Evolutionary conservation across 2,797 vertebrate species (phyloP), one percentile per base, ranked within the genome.

Genomic region (Chaenodraco wilsoni): DNA sequence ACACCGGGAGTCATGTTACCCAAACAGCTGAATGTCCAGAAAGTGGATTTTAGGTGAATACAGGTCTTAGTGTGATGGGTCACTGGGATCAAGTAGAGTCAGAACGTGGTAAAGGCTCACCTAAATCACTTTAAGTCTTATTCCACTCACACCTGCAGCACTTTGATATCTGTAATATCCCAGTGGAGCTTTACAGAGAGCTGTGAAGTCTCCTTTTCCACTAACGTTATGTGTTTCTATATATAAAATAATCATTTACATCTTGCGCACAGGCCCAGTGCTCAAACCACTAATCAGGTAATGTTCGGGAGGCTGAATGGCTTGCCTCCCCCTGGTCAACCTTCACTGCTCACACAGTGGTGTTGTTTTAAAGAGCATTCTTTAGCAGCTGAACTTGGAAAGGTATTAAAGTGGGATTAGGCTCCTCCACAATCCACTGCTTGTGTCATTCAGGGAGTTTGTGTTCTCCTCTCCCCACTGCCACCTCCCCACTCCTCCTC

Each of bases 401-500:
- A 96, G 95, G 96, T 96, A 97, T 97, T 97, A 97, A 97, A 97
- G 96, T 95, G 94, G 96, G 96, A 97, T 97, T 97, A 97, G 96
- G 93, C 92, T 95, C 94, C 94, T 96, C 94, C 94, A 96, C 96
- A 96, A 96, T 96, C 95, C 94, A 87, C 92, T 93, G 95, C 95
- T 96, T 96, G 96, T 96, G 95, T 96, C 96, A 96, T 96, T 96
- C 95, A 95, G 94, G 94, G 94, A 91, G 91, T 93, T 91, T 91
- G 91, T 94, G 92, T 93, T 93, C 92, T 86, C 84, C 89, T 78
- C 90, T 90, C 90, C 90, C 92, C 89, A 61, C 90, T 75, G 86
- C 92, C 90, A 79, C 91, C 92, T 89, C 91, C 86, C 90, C 87
- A 75, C 89, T 87, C 87, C 90, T 92, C 91, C 93, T 93, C 95